These are phyloP conservation scores for Nemotelus nigrinus DNA, from an alignment of 2,888 invertebrate species.

Conservation along the genomic window DNA sequence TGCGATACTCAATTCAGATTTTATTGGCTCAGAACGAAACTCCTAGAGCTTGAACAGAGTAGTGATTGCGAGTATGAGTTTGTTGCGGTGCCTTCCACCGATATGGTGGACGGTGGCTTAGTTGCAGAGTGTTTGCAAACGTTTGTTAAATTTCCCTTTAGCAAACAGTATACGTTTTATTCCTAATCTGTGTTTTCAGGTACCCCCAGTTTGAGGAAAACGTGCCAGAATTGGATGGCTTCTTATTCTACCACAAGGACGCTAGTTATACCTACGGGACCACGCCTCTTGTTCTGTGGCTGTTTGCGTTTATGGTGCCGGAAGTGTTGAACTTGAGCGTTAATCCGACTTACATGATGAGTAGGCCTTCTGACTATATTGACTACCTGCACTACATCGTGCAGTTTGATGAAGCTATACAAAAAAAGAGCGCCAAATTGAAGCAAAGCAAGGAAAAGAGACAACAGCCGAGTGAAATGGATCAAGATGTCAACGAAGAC, in stretches of 20 bases:
- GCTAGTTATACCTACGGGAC: constrained; percentile 80
- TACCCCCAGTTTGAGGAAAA: constrained; percentile 61
- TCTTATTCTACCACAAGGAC: constrained; percentile 89
- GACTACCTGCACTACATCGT: constrained; percentile 42
- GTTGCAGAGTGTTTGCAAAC: constrained; percentile 55
- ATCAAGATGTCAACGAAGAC: constrained; percentile 34
- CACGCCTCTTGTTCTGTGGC: constrained; percentile 92
- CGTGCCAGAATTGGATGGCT: constrained; percentile 77
- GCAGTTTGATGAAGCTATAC: constrained; percentile 41
- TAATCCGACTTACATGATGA: constrained; percentile 30
- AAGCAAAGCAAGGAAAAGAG: background rate
- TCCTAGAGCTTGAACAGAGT: constrained; percentile 68
- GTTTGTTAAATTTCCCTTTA: background rate
- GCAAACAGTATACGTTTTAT: background rate
- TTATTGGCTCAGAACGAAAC: constrained; percentile 81
- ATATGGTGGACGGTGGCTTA: constrained; percentile 57
- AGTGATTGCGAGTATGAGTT: constrained; percentile 56
- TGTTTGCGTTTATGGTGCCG: constrained; percentile 86
- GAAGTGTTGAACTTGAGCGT: constrained; percentile 54
- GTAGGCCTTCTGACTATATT: constrained; percentile 38
- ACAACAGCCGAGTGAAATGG: constrained; percentile 13
- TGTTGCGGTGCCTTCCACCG: constrained; percentile 54
- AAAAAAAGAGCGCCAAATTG: constrained; percentile 3
- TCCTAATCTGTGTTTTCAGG: constrained; percentile 1
- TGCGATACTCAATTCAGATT: constrained; percentile 78